Conservation (phyloP, 2,888 invertebrate species). For the Sturmia bella region DNA sequence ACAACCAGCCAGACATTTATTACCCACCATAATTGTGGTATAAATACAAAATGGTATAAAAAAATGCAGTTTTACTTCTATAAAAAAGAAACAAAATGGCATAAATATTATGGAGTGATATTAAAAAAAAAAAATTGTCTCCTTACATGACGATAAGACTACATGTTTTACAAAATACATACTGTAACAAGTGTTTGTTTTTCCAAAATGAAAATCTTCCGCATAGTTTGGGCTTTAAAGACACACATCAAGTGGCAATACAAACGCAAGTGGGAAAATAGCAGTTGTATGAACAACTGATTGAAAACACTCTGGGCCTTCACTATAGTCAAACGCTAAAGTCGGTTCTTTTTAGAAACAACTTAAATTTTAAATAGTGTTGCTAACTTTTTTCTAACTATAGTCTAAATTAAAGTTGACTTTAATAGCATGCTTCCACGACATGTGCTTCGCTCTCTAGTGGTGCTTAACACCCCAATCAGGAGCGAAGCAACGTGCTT, state of each 20-base stretch:
- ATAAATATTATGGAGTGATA: slow-evolving; percentile 47
- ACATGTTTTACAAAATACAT: slow-evolving; percentile 16
- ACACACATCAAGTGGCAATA: neutral
- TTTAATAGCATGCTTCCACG: too few relatives aligned
- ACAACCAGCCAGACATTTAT: slow-evolving; percentile 31
- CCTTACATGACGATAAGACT: neutral
- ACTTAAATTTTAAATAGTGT: too few relatives aligned
- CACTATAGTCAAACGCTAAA: too few relatives aligned
- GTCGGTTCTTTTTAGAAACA: too few relatives aligned
- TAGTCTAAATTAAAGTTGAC: too few relatives aligned
- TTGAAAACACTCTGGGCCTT: neutral
- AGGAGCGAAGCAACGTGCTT: too few relatives aligned
- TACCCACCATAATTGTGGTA: slow-evolving; percentile 22
- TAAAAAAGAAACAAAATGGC: slow-evolving; percentile 9
- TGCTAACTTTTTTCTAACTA: too few relatives aligned
- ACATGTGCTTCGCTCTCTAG: too few relatives aligned
- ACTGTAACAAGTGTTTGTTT: slow-evolving; percentile 21
- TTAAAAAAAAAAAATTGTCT: slow-evolving; percentile 41
- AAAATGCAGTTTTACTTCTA: slow-evolving; percentile 28
- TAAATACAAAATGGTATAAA: slow-evolving; percentile 23
- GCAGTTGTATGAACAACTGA: neutral
- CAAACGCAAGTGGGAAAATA: slow-evolving; percentile 5
- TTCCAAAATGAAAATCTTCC: slow-evolving; percentile 42
- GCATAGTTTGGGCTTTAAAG: slow-evolving; percentile 27
- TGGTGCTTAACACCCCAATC: too few relatives aligned